A percentile compares a stretch with the other conserved stretches of the same genome.
Conservation (phyloP, 2,113 vertebrate species). For the Sphyrna mokarran region DNA sequence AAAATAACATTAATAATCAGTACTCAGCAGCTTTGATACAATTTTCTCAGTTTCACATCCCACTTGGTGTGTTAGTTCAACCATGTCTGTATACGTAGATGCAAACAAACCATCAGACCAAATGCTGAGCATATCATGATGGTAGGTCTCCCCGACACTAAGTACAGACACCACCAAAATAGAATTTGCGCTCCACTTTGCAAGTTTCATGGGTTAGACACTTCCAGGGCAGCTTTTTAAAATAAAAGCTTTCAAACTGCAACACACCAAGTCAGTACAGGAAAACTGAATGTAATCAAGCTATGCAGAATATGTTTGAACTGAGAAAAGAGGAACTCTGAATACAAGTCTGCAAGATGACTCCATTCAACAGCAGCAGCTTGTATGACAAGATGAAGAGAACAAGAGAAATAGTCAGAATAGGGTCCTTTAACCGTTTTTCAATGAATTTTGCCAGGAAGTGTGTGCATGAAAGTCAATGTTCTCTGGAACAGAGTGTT, state of each 20-base stretch:
- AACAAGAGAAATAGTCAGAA: too few relatives aligned
- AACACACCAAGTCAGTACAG: too few relatives aligned
- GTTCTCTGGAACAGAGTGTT: too few relatives aligned
- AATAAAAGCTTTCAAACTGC: too few relatives aligned
- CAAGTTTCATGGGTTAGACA: neutral
- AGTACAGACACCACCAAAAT: neutral
- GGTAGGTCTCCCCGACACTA: neutral
- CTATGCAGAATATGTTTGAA: too few relatives aligned
- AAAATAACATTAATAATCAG: neutral
- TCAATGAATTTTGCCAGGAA: neutral
- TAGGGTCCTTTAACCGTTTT: too few relatives aligned
- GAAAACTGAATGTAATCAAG: too few relatives aligned
- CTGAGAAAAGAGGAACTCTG: too few relatives aligned
- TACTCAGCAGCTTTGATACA: neutral
- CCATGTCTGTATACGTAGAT: neutral
- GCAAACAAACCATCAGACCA: neutral
- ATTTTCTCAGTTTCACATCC: neutral
- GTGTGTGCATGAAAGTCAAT: neutral
- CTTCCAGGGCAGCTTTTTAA: neutral
- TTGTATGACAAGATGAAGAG: too few relatives aligned
- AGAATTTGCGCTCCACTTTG: neutral
- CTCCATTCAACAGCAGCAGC: too few relatives aligned
- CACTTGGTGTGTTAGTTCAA: neutral
- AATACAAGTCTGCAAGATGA: too few relatives aligned
- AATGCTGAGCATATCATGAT: neutral